Base-by-base conservation (phyloP, 2,797 vertebrate genomes). In the Hippocampus kuda region DNA sequence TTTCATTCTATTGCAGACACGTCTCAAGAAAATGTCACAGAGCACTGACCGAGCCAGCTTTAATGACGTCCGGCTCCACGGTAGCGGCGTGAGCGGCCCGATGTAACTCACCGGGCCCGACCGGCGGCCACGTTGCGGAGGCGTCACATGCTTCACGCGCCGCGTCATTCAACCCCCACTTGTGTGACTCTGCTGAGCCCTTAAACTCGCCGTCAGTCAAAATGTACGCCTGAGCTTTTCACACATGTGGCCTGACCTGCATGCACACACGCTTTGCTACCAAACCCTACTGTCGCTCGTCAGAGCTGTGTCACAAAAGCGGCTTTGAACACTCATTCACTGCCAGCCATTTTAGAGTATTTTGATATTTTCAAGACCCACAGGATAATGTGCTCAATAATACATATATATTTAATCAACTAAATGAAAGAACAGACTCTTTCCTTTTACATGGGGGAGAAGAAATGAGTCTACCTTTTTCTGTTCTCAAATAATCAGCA, bases 11-110 rank as follows among this genome's bases (percentile, higher is more conserved):
- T 72, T 71, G 75, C 81, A 80, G 83, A 83, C 80, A 85, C 80
- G 75, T 75, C 84, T 82, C 82, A 76, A 83, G 82, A 81, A 89
- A 89, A 89, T 75, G 75, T 87, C 88, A 72, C 68, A 76, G 82
- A n/a, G 54, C 22, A 7, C 4, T 18, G 2, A 1, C 5, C 15
- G 8, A 65, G 42, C 18, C 44, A 8, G 44, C 63, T 18, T 65
- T 27, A 48, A 65, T 11, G 24, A 24, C 13, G 13, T 26, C 13
- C 26, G 41, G 48, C 9, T 65, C 41, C 41, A 24, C 42, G n/a
- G 41, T 26, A 41, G 38, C 30, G 6, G 41, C 27, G 41, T 13
- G 61, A 22, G 61, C 10, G 22, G 10, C 60, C 30, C 65, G 16
- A 18, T 15, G 11, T 46, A 44, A n/a, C 65, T 66, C 64, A 49